Conservation (phyloP, 1,140 invertebrate genomes). For the Drosophila virilis region DNA sequence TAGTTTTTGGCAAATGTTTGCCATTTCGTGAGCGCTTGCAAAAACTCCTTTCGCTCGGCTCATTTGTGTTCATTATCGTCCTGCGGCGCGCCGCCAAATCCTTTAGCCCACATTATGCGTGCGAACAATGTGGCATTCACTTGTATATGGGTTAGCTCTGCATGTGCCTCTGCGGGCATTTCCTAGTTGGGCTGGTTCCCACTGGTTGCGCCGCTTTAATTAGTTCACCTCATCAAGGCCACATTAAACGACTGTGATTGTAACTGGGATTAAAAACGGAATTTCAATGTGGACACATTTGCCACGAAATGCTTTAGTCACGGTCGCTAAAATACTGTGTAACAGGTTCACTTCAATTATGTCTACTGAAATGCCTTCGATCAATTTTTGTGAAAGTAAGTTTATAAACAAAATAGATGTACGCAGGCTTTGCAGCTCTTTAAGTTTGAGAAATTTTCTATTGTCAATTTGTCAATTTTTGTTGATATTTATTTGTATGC, state of each 20-base stretch:
- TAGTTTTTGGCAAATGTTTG: constrained; percentile 73
- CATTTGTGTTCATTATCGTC: constrained; percentile 81
- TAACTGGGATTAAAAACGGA: constrained; percentile 35
- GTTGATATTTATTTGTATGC: too few species aligned
- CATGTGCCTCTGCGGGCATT: constrained; percentile 25
- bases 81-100: constrained; percentile 77
- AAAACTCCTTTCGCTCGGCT: constrained; percentile 72
- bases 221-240: constrained; percentile 73
- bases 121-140: constrained; percentile 67
- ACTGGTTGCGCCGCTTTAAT: constrained; percentile 61
- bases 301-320: constrained; percentile 18
- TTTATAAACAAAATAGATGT: background rate
- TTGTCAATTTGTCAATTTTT: too few species aligned
- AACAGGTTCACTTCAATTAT: constrained; percentile 10
- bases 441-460: too few species aligned
- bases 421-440: too few species aligned
- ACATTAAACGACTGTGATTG: constrained; percentile 52
- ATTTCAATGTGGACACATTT: constrained; percentile 27
- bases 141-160: constrained; percentile 40
- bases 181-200: constrained; percentile 14
- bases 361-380: background rate
- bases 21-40: constrained; percentile 54
- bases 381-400: background rate
- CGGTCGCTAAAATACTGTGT: constrained; percentile 1
- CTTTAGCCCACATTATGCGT: constrained; percentile 70